Evolutionary conservation across 2,797 vertebrate genomes (phyloP).

Genomic region (Alfaro cultratus): DNA sequence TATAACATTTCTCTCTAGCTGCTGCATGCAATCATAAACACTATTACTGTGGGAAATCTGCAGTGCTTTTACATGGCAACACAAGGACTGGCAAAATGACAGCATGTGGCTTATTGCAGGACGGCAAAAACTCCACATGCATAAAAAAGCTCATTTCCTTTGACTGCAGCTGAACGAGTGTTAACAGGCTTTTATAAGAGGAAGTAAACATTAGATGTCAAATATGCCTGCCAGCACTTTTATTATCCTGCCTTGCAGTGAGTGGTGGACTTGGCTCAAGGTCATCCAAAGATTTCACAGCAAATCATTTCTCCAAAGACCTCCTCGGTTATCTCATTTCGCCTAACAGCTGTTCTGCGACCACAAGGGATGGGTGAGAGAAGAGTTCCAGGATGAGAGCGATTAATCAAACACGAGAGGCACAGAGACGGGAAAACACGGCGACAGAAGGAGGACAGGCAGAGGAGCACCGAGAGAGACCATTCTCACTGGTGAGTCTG

Average conservation of each 20-base stretch:
- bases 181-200: conserved; percentile 13
- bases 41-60: conserved; percentile 1
- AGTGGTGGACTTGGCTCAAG: conserved; percentile 52
- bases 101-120: background rate
- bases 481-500: conserved; percentile 31
- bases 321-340: conserved; percentile 45
- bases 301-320: conserved; percentile 51
- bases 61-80: conserved; percentile 1
- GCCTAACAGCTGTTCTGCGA: conserved; percentile 74
- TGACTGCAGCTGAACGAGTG: conserved; percentile 14
- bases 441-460: conserved; percentile 17
- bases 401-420: conserved; percentile 51
- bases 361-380: conserved; percentile 45
- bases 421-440: conserved; percentile 39
- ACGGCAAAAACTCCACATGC: conserved; percentile 9
- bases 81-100: conserved; percentile 2
- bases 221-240: conserved; percentile 16
- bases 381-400: conserved; percentile 44
- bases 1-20: background rate
- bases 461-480: conserved; percentile 23
- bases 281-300: conserved; percentile 56
- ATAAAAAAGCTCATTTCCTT: background rate
- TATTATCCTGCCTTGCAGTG: conserved; percentile 27
- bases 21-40: conserved; percentile 15
- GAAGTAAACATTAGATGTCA: conserved; percentile 11